A percentile compares a stretch with the other conserved stretches of the same genome.
phyloP scores from a whole-genome alignment of 1,140 invertebrate species.

The Cotesia chilonis region DNA sequence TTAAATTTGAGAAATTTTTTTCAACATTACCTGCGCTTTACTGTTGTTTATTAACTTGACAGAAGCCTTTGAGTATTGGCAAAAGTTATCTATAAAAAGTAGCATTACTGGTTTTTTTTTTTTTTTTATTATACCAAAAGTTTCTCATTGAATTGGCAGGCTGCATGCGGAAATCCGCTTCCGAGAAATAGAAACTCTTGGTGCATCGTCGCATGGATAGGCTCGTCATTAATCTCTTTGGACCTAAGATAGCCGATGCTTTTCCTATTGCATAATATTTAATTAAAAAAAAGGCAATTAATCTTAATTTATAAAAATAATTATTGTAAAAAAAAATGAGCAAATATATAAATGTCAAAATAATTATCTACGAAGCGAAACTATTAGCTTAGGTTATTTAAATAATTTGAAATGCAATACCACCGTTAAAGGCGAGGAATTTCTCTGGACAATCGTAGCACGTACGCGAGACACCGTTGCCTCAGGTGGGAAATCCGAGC shows the following conservation, averaged over 20 bases:
- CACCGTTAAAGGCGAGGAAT: conserved; percentile 2
- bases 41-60: too few species aligned
- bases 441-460: conserved; percentile 12
- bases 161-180: conserved; percentile 34
- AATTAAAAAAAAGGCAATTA: too few species aligned
- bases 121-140: background rate
- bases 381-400: too few species aligned
- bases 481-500: conserved; percentile 13
- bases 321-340: too few species aligned
- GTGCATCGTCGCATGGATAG: conserved; percentile 14
- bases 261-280: background rate
- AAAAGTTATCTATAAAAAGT: too few species aligned
- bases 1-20: too few species aligned
- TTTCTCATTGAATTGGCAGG: conserved; percentile 25
- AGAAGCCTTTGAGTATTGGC: too few species aligned
- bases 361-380: too few species aligned
- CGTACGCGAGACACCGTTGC: conserved; percentile 5
- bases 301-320: too few species aligned
- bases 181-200: conserved; percentile 36
- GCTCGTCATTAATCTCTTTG: conserved; percentile 6
- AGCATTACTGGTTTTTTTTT: background rate
- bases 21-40: too few species aligned
- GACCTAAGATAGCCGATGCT: background rate
- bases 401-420: too few species aligned
- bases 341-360: too few species aligned